phyloP scores from a whole-genome alignment of 2,113 vertebrate genomes.

The Sterrhoptilus dennistouni region DNA sequence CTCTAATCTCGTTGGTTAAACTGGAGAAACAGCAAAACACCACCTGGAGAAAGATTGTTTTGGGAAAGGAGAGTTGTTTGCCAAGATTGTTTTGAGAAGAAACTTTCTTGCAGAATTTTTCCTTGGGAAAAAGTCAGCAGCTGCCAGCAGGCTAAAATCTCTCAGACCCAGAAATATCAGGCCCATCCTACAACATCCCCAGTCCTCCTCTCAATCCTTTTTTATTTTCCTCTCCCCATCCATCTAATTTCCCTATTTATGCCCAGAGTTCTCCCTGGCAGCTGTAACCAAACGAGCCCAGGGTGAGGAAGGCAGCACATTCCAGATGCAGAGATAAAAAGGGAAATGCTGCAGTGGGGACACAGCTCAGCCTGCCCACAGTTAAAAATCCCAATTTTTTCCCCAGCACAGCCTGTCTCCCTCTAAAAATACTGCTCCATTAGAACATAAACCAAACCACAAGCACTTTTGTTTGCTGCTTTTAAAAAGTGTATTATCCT shows the following conservation, averaged over 20 bases:
- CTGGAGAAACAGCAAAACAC: too few species aligned
- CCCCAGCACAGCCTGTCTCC: background rate
- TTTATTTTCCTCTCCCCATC: background rate
- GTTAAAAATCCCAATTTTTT: background rate
- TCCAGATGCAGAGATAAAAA: background rate
- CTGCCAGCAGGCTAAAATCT: too few species aligned
- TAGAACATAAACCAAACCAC: background rate
- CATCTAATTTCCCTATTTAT: background rate
- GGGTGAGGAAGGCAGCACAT: background rate
- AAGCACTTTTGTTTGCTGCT: background rate
- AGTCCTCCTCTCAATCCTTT: background rate
- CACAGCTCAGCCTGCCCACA: background rate
- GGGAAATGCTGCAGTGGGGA: background rate
- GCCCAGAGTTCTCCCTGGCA: background rate
- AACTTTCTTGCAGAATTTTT: too few species aligned
- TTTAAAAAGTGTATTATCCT: background rate
- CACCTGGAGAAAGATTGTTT: too few species aligned
- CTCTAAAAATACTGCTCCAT: background rate
- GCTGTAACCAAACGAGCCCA: accelerated
- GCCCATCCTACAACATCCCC: background rate
- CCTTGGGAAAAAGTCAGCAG: too few species aligned
- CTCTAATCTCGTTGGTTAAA: too few species aligned
- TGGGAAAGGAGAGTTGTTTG: too few species aligned
- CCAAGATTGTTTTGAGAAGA: too few species aligned
- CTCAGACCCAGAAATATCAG: too few species aligned